Percentiles rank a stretch among this genome's conserved stretches.
Conservation (phyloP, 2,113 vertebrate genomes). For the Prunella fulvescens region DNA sequence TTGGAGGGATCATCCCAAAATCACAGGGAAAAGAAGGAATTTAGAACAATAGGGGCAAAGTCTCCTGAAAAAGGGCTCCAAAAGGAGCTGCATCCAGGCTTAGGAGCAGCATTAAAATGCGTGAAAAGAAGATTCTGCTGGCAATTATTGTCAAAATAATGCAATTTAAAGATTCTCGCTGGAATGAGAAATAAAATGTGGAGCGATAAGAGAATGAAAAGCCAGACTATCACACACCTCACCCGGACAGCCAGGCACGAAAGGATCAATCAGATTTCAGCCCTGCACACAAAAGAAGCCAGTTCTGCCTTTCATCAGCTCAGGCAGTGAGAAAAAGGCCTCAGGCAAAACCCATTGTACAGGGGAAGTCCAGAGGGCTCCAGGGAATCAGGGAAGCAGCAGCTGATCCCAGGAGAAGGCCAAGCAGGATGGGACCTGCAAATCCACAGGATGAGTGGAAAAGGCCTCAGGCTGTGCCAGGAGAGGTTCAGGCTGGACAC, state of each 20-base stretch:
- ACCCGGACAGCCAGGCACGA: neutral
- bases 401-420: neutral
- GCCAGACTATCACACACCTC: constrained; percentile 16
- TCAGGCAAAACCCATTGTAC: neutral
- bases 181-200: constrained; percentile 21
- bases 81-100: neutral
- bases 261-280: constrained; percentile 25
- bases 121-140: neutral
- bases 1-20: neutral
- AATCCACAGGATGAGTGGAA: neutral
- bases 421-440: neutral
- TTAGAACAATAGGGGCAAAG: neutral
- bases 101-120: neutral
- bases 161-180: neutral
- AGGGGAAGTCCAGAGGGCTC: neutral
- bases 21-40: neutral
- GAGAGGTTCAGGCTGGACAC: neutral
- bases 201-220: constrained; percentile 23
- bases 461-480: neutral
- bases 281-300: neutral
- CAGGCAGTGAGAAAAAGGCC: neutral
- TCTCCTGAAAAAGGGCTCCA: neutral
- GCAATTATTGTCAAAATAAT: constrained; percentile 12
- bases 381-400: neutral
- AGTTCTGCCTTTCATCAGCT: constrained; percentile 24